These are phyloP conservation scores for Gymnothorax reevesii DNA, from an alignment of 2,797 vertebrate species.

Conservation along the genomic window DNA sequence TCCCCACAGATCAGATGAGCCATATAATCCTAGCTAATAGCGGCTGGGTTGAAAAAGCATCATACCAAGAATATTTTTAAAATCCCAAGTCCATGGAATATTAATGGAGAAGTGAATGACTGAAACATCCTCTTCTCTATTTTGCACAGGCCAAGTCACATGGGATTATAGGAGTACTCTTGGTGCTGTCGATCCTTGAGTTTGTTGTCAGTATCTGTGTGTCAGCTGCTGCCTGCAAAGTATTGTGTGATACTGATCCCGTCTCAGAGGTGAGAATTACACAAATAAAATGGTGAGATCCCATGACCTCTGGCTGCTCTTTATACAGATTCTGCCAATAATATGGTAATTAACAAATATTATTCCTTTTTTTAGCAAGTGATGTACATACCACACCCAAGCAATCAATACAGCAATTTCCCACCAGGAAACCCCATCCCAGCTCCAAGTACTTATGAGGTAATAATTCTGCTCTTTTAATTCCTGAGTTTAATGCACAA, in stretches of 20 bases:
- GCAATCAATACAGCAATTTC: not conserved
- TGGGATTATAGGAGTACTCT: not conserved
- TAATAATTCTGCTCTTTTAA: not conserved
- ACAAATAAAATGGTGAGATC: not conserved
- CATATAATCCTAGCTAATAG: not conserved
- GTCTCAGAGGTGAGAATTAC: not conserved
- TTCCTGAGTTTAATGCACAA: not conserved
- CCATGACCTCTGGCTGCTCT: not conserved
- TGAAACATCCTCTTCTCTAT: not conserved
- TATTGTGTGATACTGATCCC: not conserved
- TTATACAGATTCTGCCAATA: not conserved
- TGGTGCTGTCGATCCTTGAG: conserved; percentile 26
- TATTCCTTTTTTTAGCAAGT: not conserved
- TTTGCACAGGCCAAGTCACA: not conserved
- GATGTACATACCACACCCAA: not conserved
- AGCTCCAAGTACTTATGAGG: not conserved
- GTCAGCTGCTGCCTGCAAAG: conserved; percentile 22
- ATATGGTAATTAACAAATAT: not conserved
- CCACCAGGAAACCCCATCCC: not conserved
- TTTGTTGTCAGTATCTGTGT: conserved; percentile 7
- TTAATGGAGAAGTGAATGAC: not conserved
- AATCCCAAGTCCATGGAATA: not conserved
- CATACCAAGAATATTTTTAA: not conserved
- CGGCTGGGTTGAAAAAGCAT: not conserved
- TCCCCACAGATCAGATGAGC: not conserved